These are phyloP conservation scores for Autographa gamma DNA, from an alignment of 2,888 invertebrate species.

Conservation along the genomic window DNA sequence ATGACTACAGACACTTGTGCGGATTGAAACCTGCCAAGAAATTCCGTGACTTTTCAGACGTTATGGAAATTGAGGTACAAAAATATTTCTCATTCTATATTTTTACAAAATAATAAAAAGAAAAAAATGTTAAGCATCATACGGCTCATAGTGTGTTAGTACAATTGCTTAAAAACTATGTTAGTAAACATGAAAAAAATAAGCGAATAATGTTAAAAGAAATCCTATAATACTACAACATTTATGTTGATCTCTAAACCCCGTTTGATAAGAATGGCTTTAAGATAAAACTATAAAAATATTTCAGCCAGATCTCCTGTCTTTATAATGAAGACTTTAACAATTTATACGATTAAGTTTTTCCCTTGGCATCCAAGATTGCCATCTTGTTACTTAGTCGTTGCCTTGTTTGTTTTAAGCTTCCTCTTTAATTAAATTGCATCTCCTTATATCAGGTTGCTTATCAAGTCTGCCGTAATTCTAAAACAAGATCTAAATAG, in stretches of 20 bases:
- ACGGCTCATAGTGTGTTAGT: too few species aligned
- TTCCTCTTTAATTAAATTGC: slow-evolving; percentile 54
- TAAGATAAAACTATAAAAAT: neutral
- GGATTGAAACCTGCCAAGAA: slow-evolving; percentile 70
- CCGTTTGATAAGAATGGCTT: neutral
- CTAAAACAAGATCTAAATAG: slow-evolving; percentile 51
- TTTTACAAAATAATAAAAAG: too few species aligned
- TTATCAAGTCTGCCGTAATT: slow-evolving; percentile 50
- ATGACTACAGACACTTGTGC: slow-evolving; percentile 75
- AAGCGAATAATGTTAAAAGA: too few species aligned
- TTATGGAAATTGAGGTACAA: slow-evolving; percentile 76
- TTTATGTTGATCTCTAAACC: too few species aligned
- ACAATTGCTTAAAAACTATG: too few species aligned
- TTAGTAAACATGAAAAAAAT: too few species aligned
- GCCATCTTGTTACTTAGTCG: slow-evolving; percentile 37
- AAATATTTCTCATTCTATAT: too few species aligned
- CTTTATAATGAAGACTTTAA: neutral
- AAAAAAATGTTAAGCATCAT: too few species aligned
- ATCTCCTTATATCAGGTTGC: slow-evolving; percentile 49
- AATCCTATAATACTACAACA: too few species aligned
- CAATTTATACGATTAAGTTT: slow-evolving; percentile 21
- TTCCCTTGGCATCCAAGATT: slow-evolving; percentile 23
- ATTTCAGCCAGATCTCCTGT: neutral
- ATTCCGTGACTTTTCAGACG: slow-evolving; percentile 75
- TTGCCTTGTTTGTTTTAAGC: slow-evolving; percentile 38